Percentiles rank a stretch among this genome's conserved stretches.
Conservation (phyloP, 2,888 invertebrate species). For the Stictocephala bisonia region DNA sequence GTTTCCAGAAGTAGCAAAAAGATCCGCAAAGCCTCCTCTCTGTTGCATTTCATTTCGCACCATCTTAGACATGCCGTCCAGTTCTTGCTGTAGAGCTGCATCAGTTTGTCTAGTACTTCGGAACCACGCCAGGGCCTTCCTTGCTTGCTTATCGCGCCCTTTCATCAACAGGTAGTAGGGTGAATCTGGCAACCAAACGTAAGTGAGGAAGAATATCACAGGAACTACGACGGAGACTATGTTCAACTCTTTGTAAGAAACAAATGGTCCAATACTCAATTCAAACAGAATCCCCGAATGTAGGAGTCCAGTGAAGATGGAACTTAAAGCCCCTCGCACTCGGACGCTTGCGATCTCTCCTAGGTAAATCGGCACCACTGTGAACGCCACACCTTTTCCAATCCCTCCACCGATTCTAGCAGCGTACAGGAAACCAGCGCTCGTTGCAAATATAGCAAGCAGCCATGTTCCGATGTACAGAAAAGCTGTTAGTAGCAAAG, state of each 20-base stretch:
- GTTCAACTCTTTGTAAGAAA: conserved; percentile 54
- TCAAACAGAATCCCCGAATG: conserved; percentile 57
- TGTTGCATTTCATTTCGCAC: conserved; percentile 55
- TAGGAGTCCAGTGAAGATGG: conserved; percentile 57
- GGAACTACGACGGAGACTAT: conserved; percentile 64
- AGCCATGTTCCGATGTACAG: conserved; percentile 64
- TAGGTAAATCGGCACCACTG: conserved; percentile 58
- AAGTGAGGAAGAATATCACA: conserved; percentile 66
- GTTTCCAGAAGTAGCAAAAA: conserved; percentile 47
- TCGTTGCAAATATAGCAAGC: conserved; percentile 61
- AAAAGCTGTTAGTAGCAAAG: conserved; percentile 61
- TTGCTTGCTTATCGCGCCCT: conserved; percentile 52
- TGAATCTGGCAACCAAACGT: conserved; percentile 58
- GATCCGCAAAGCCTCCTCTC: conserved; percentile 48
- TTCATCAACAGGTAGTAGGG: conserved; percentile 48
- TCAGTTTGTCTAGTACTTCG: conserved; percentile 70
- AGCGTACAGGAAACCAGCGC: conserved; percentile 56
- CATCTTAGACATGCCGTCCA: conserved; percentile 48
- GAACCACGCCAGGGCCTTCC: conserved; percentile 70
- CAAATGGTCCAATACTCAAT: conserved; percentile 52
- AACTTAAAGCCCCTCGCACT: conserved; percentile 58
- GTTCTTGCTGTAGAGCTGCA: conserved; percentile 64
- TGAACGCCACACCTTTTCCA: conserved; percentile 58
- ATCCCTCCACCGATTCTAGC: conserved; percentile 57
- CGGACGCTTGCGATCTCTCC: conserved; percentile 58